Percentiles rank a stretch among this genome's conserved stretches.
These are phyloP conservation scores for Urocyon cinereoargenteus DNA, from an alignment of 2,797 vertebrate species.

Conservation along the genomic window DNA sequence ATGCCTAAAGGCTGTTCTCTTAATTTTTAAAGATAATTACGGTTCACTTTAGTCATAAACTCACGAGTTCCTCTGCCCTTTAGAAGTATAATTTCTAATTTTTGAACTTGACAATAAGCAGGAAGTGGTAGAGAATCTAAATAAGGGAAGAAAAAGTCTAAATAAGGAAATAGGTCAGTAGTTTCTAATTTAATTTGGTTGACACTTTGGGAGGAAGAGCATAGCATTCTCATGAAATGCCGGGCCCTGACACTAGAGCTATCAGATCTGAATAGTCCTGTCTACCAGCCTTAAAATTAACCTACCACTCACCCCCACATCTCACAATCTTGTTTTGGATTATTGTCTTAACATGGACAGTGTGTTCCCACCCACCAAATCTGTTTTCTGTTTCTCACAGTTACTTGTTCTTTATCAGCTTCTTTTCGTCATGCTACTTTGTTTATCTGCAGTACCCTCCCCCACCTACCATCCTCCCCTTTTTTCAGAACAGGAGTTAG, in stretches of 20 bases:
- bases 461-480: neutral
- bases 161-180: slow-evolving; percentile 45
- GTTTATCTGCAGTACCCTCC: neutral
- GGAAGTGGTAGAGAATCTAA: slow-evolving; percentile 32
- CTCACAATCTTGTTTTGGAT: slow-evolving; percentile 4
- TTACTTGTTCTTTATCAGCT: slow-evolving; percentile 29
- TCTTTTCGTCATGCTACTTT: neutral
- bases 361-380: slow-evolving; percentile 34
- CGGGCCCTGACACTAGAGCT: neutral
- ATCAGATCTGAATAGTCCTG: neutral
- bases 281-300: neutral
- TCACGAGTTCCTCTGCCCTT: slow-evolving; percentile 13
- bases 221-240: neutral
- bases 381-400: slow-evolving; percentile 54
- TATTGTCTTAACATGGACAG: slow-evolving; percentile 26
- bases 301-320: neutral
- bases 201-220: neutral
- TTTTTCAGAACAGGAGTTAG: neutral
- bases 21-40: neutral
- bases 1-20: slow-evolving; percentile 1
- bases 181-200: slow-evolving; percentile 49
- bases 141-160: slow-evolving; percentile 31
- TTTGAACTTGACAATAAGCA: slow-evolving; percentile 24
- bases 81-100: slow-evolving; percentile 11
- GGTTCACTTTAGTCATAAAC: neutral